These are phyloP conservation scores for Synanceia verrucosa DNA, from an alignment of 2,797 vertebrate species.

Conservation along the genomic window DNA sequence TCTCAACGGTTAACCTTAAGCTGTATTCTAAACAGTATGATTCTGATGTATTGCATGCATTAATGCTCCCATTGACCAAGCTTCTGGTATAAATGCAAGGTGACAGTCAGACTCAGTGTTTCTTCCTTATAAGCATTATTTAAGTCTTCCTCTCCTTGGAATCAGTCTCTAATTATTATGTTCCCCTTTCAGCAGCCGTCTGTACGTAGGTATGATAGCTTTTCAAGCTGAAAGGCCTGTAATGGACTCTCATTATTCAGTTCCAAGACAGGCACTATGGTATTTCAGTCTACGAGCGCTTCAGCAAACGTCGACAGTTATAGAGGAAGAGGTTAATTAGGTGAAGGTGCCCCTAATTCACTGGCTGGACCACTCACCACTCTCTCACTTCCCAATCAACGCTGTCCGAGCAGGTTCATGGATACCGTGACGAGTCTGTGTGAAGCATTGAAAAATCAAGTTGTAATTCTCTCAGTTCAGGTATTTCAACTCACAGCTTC, in stretches of 20 bases:
- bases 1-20: not conserved
- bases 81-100: not conserved
- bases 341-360: constrained; percentile 39
- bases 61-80: not conserved
- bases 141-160: constrained; percentile 14
- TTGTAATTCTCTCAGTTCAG: not conserved
- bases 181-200: constrained; percentile 1
- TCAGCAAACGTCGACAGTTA: not conserved
- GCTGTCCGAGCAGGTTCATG: not conserved
- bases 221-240: constrained; percentile 30
- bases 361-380: constrained; percentile 7
- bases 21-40: not conserved
- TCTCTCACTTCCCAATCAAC: constrained; percentile 15
- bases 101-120: constrained; percentile 2
- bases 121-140: constrained; percentile 2
- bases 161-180: constrained; percentile 25
- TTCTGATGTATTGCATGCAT: not conserved
- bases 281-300: constrained; percentile 36
- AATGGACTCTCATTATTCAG: constrained; percentile 33
- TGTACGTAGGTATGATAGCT: not conserved
- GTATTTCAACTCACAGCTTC: not conserved
- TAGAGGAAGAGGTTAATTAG: constrained; percentile 45
- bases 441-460: not conserved
- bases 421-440: not conserved
- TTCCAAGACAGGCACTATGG: constrained; percentile 13